These are phyloP conservation scores for Ichneumoninae sp. DNA, from an alignment of 2,888 invertebrate species.

Conservation along the genomic window DNA sequence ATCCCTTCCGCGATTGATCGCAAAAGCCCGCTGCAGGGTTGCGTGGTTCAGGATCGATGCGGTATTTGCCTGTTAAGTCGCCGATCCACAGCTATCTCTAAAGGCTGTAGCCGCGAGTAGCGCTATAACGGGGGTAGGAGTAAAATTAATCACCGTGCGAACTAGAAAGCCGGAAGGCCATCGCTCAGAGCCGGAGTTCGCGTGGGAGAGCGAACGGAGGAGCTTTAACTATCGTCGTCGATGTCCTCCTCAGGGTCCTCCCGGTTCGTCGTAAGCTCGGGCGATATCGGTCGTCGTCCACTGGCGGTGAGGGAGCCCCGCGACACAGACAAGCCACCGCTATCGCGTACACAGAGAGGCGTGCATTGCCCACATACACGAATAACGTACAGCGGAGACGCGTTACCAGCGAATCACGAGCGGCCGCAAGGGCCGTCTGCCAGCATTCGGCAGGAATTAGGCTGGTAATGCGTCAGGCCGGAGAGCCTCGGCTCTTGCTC, in stretches of 20 bases:
- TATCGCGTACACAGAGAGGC: conserved; percentile 6
- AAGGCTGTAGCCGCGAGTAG: conserved; percentile 16
- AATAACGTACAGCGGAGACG: conserved; percentile 17
- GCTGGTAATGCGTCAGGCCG: conserved; percentile 78
- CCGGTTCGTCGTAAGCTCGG: conserved; percentile 27
- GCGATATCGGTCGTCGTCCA: conserved; percentile 48
- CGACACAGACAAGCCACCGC: conserved; percentile 8
- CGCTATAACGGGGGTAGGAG: conserved; percentile 13
- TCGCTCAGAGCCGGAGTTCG: conserved; percentile 42
- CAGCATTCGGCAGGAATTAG: conserved; percentile 77
- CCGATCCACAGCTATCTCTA: conserved; percentile 22
- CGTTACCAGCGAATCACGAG: conserved; percentile 56
- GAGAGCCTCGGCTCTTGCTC: conserved; percentile 60
- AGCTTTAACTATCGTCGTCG: conserved; percentile 51
- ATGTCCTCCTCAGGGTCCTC: conserved; percentile 48
- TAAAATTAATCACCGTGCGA: conserved; percentile 58
- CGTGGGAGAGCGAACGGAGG: conserved; percentile 37
- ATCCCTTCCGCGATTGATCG: background rate
- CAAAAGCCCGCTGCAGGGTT: background rate
- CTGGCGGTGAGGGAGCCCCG: conserved; percentile 20
- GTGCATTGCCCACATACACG: background rate
- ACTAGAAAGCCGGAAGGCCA: conserved; percentile 56
- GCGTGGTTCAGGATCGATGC: conserved; percentile 9
- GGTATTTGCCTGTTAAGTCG: conserved; percentile 15
- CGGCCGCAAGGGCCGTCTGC: conserved; percentile 54